phyloP scores from a whole-genome alignment of 2,888 invertebrate genomes.

The Rhopalosiphum nymphaeae region DNA sequence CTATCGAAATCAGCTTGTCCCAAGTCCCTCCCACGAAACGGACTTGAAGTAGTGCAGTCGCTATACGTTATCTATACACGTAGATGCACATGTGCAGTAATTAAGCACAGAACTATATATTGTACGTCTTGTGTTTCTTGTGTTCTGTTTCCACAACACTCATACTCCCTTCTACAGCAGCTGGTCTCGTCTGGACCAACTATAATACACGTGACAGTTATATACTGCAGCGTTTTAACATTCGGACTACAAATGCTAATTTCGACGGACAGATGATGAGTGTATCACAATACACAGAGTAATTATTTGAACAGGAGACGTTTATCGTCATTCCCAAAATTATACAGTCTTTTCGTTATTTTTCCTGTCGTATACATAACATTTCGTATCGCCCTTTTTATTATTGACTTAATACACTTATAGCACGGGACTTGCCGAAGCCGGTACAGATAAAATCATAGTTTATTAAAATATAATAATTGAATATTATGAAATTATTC shows the following conservation, averaged over 20 bases:
- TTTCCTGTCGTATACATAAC: neutral
- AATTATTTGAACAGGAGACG: neutral
- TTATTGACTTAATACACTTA: neutral
- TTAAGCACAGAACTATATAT: neutral
- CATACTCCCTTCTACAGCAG: neutral
- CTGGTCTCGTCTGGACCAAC: neutral
- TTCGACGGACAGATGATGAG: neutral
- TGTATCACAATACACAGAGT: neutral
- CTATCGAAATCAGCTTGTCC: neutral
- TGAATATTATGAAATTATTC: neutral
- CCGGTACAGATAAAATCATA: neutral
- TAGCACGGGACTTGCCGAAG: neutral
- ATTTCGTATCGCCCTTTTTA: neutral
- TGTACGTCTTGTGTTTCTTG: neutral
- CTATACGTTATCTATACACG: neutral
- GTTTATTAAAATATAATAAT: neutral
- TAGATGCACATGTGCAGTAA: neutral
- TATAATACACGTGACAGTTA: neutral
- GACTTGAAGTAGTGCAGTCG: neutral
- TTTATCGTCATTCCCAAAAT: neutral
- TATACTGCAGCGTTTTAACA: neutral
- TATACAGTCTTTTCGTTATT: neutral
- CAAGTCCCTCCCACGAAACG: neutral
- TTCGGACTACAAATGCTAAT: neutral
- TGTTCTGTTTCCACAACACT: neutral